These are phyloP conservation scores for Synaphobranchus kaupii DNA, from an alignment of 2,797 vertebrate genomes.

Conservation along the genomic window DNA sequence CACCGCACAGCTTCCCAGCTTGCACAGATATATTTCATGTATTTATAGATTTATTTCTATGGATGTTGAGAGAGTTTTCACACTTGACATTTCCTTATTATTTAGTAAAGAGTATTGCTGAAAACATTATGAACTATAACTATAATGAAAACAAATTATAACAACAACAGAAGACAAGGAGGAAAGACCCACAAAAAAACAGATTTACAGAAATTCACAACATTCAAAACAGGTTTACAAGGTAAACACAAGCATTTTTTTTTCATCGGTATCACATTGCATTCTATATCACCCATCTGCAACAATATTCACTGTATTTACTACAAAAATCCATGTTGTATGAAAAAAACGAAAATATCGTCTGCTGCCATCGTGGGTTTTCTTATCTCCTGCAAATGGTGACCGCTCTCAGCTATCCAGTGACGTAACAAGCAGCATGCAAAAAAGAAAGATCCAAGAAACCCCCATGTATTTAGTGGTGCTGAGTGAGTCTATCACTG, in stretches of 20 bases:
- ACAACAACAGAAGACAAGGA: not conserved
- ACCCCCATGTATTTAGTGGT: not conserved
- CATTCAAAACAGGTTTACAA: not conserved
- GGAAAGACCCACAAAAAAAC: not conserved
- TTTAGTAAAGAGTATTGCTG: not conserved
- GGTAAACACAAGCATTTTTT: not conserved
- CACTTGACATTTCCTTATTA: not conserved
- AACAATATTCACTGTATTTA: not conserved
- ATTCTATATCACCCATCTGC: not conserved
- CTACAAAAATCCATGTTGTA: not conserved
- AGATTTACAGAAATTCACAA: not conserved
- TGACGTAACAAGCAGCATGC: not conserved
- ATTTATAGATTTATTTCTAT: not conserved
- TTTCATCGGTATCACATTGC: not conserved
- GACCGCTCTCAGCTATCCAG: not conserved
- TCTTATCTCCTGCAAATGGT: not conserved
- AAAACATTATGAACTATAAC: not conserved
- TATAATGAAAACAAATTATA: not conserved
- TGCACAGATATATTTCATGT: not conserved
- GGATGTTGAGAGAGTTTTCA: not conserved
- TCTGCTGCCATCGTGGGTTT: not conserved
- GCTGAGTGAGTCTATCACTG: not conserved
- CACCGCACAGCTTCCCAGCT: too few relatives aligned
- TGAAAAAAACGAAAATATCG: not conserved
- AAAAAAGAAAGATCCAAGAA: not conserved